phyloP scores from a whole-genome alignment of 2,797 vertebrate species.

The Poeciliopsis turneri region DNA sequence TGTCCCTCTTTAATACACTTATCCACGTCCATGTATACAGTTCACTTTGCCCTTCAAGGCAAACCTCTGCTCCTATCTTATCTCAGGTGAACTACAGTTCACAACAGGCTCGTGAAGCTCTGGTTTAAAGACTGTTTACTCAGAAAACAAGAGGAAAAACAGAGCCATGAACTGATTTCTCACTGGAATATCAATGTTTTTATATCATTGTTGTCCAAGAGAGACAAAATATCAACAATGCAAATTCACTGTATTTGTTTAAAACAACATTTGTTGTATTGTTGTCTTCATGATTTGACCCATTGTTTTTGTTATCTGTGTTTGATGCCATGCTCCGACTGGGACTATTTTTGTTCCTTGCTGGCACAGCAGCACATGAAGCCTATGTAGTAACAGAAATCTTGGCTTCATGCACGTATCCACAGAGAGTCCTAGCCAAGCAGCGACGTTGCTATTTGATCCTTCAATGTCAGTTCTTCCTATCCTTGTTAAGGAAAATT shows the following conservation, averaged over 20 bases:
- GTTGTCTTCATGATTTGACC: background rate
- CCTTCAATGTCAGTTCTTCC: too few relatives aligned
- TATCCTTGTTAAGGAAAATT: too few relatives aligned
- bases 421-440: background rate
- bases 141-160: background rate
- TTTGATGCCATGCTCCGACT: background rate
- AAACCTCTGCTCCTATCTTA: background rate
- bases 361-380: background rate
- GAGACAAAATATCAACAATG: background rate
- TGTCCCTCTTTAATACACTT: background rate
- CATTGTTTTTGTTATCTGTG: background rate
- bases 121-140: background rate
- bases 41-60: background rate
- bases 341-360: background rate
- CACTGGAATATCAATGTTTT: background rate
- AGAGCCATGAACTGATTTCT: background rate
- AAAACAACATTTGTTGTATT: background rate
- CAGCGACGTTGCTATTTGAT: too few relatives aligned
- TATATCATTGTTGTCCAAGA: background rate
- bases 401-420: background rate
- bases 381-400: background rate
- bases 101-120: background rate
- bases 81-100: background rate
- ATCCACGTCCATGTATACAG: background rate
- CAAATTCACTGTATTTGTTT: background rate